phyloP scores from a whole-genome alignment of 2,888 invertebrate species.

The Slavum lentiscoides region DNA sequence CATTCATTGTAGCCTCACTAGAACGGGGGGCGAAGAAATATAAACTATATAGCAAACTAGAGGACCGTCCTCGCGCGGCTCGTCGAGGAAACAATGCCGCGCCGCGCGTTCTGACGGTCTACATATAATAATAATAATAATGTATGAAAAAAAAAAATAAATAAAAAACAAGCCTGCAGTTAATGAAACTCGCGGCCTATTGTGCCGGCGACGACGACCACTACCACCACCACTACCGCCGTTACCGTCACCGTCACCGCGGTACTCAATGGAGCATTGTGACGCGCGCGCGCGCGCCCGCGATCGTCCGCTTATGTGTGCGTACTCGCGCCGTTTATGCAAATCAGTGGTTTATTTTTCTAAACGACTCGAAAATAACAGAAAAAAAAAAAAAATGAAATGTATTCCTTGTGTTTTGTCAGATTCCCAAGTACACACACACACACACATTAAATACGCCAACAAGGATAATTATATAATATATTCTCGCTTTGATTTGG shows the following conservation, averaged over 20 bases:
- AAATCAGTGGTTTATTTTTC: slow-evolving; percentile 46
- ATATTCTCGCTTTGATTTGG: slow-evolving; percentile 23
- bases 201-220: slow-evolving; percentile 11
- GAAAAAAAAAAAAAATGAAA: slow-evolving; percentile 20
- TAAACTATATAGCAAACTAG: slow-evolving; percentile 32
- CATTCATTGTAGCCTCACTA: slow-evolving; percentile 10
- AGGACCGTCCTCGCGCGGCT: slow-evolving; percentile 38
- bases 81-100: slow-evolving; percentile 43
- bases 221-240: no score
- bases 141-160: slow-evolving; percentile 1
- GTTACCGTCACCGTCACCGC: neutral
- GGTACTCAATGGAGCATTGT: slow-evolving; percentile 51
- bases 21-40: no score
- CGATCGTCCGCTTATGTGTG: neutral
- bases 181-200: slow-evolving; percentile 45
- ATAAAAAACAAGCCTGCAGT: slow-evolving; percentile 39
- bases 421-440: neutral
- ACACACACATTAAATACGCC: neutral
- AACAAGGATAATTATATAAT: slow-evolving; percentile 11
- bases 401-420: slow-evolving; percentile 19
- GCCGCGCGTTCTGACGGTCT: slow-evolving; percentile 40
- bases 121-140: neutral
- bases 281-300: neutral
- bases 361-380: slow-evolving; percentile 41
- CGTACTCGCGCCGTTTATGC: slow-evolving; percentile 36